Evolutionary conservation across 2,888 invertebrate genomes (phyloP).

Genomic region (Epistrophe eligans): DNA sequence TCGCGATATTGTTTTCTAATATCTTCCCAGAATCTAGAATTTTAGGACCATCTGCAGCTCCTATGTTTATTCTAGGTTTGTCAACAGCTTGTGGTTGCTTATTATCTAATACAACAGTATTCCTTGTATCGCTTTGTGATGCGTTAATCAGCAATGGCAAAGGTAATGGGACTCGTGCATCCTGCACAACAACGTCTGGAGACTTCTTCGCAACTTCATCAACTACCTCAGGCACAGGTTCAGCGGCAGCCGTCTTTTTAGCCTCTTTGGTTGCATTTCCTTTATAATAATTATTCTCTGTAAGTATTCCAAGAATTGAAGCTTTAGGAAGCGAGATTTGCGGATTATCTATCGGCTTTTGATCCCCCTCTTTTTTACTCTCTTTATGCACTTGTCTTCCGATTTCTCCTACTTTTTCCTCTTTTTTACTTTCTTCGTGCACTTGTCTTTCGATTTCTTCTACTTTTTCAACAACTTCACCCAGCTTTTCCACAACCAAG

Average conservation of each 20-base stretch:
- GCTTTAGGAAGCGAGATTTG: constrained; percentile 42
- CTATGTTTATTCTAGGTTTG: background rate
- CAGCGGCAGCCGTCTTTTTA: constrained; percentile 77
- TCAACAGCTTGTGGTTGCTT: background rate
- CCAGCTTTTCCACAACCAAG: constrained; percentile 80
- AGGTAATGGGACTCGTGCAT: constrained; percentile 79
- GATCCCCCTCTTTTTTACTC: constrained; percentile 76
- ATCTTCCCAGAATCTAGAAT: background rate
- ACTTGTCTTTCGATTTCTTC: constrained; percentile 85
- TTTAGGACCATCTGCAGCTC: constrained; percentile 52
- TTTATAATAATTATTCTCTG: constrained; percentile 77
- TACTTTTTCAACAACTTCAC: constrained; percentile 80
- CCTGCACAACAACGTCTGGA: constrained; percentile 52
- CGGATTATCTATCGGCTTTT: constrained; percentile 9
- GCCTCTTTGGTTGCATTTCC: constrained; percentile 51
- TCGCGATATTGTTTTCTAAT: background rate
- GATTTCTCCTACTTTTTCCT: constrained; percentile 82
- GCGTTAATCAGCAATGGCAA: constrained; percentile 80
- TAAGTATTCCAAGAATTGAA: constrained; percentile 79
- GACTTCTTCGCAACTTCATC: constrained; percentile 78
- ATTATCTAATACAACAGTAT: constrained; percentile 16
- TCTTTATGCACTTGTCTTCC: constrained; percentile 85
- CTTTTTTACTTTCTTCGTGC: constrained; percentile 81
- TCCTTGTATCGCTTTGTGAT: constrained; percentile 77
- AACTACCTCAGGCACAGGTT: constrained; percentile 81